phyloP scores from a whole-genome alignment of 1,140 invertebrate genomes.

The Rhagoletis zephyria region DNA sequence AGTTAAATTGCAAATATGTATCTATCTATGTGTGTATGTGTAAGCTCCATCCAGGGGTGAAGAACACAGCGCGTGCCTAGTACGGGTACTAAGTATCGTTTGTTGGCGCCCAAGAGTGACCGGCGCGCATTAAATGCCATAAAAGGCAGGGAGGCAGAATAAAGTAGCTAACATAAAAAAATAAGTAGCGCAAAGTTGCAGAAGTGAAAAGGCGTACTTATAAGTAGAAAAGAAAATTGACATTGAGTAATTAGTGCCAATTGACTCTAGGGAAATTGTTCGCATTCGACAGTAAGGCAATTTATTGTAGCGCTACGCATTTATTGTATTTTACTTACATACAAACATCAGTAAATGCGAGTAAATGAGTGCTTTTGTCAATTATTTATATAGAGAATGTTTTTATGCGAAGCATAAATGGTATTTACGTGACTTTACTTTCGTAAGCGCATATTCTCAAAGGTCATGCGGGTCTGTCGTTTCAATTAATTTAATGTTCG shows the following conservation, averaged over 20 bases:
- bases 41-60: neutral
- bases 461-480: neutral
- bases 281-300: constrained; percentile 23
- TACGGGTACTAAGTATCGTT: neutral
- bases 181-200: neutral
- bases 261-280: constrained; percentile 36
- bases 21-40: neutral
- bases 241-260: constrained; percentile 49
- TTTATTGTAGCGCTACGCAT: constrained; percentile 39
- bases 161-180: neutral
- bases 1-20: constrained; percentile 48
- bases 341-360: neutral
- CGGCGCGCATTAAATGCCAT: neutral
- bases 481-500: neutral
- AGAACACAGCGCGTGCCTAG: constrained; percentile 26
- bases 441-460: neutral
- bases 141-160: neutral
- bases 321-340: constrained; percentile 2
- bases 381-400: too few relatives aligned
- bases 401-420: neutral
- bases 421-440: neutral
- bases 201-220: neutral
- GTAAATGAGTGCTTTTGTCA: neutral
- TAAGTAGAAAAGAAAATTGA: constrained; percentile 35
- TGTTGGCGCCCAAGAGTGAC: neutral